These are phyloP conservation scores for Oegoconia quadripuncta DNA, from an alignment of 2,888 invertebrate genomes.

Conservation along the genomic window DNA sequence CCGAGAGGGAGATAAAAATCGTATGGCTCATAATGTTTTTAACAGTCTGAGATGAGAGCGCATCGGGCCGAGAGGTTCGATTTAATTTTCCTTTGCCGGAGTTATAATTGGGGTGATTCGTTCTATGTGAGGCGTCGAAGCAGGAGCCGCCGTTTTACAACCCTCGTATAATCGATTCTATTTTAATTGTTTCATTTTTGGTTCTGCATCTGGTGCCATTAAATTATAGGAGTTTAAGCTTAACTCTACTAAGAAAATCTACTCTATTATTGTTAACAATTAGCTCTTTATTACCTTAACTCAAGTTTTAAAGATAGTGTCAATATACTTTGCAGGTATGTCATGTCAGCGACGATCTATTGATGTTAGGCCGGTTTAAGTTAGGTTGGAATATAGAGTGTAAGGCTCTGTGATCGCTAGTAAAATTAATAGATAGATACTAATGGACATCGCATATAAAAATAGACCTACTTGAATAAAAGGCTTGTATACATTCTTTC, in stretches of 20 bases:
- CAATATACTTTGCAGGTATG: too few relatives aligned
- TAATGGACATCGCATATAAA: too few relatives aligned
- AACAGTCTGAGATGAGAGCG: conserved; percentile 64
- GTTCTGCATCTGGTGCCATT: conserved; percentile 36
- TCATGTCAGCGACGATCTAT: too few relatives aligned
- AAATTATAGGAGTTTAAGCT: background rate
- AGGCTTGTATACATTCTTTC: background rate
- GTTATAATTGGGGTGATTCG: conserved; percentile 72
- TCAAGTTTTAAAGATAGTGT: too few relatives aligned
- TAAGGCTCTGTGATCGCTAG: too few relatives aligned
- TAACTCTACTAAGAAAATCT: background rate
- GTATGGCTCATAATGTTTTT: conserved; percentile 74
- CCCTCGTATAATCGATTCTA: conserved; percentile 57
- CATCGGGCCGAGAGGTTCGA: conserved; percentile 48
- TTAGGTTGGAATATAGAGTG: too few relatives aligned
- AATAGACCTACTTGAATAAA: background rate
- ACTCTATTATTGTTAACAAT: too few relatives aligned
- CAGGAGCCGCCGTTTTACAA: conserved; percentile 45
- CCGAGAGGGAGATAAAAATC: conserved; percentile 68
- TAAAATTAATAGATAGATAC: too few relatives aligned
- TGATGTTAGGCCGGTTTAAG: too few relatives aligned
- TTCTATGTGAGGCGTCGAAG: conserved; percentile 52
- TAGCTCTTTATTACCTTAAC: too few relatives aligned
- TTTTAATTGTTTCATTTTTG: conserved; percentile 60
- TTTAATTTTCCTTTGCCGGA: conserved; percentile 69